phyloP scores from a whole-genome alignment of 2,888 invertebrate genomes.

The Ormia ochracea region DNA sequence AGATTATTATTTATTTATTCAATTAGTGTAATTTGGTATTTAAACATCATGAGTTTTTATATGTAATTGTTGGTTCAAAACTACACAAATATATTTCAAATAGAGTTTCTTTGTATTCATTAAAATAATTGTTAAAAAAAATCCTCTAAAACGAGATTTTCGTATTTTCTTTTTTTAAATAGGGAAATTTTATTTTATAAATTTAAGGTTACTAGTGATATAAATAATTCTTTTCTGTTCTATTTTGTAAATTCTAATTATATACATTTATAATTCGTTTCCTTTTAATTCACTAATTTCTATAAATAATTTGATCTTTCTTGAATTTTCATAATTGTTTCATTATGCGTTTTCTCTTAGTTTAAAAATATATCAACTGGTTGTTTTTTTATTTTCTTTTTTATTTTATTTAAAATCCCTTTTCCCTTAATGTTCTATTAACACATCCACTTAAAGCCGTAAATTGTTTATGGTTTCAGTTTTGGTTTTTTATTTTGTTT shows the following conservation, averaged over 20 bases:
- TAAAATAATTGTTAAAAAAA: constrained; percentile 14
- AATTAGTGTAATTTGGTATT: neutral
- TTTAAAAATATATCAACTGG: constrained; percentile 17
- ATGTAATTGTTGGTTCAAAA: constrained; percentile 22
- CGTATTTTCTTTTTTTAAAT: constrained; percentile 6
- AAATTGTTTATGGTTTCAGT: constrained; percentile 36
- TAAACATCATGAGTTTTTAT: neutral
- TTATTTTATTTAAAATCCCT: constrained; percentile 33
- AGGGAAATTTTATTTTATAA: constrained; percentile 20
- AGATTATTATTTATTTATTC: neutral
- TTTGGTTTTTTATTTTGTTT: constrained; percentile 6
- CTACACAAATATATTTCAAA: constrained; percentile 52
- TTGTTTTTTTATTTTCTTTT: too few species aligned
- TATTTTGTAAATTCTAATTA: constrained; percentile 38
- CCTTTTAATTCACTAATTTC: constrained; percentile 13
- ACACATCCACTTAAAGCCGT: constrained; percentile 62
- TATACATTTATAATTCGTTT: constrained; percentile 36
- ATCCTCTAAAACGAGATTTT: constrained; percentile 62
- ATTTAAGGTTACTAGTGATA: constrained; percentile 48
- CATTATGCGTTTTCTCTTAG: neutral
- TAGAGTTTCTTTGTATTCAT: constrained; percentile 10
- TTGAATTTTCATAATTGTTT: constrained; percentile 60
- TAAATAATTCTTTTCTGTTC: constrained; percentile 32
- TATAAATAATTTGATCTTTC: constrained; percentile 63
- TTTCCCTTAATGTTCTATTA: constrained; percentile 54